These are phyloP conservation scores for human (Homo sapiens) DNA, from an alignment of 2,113 vertebrate species.

Conservation along the genomic window DNA sequence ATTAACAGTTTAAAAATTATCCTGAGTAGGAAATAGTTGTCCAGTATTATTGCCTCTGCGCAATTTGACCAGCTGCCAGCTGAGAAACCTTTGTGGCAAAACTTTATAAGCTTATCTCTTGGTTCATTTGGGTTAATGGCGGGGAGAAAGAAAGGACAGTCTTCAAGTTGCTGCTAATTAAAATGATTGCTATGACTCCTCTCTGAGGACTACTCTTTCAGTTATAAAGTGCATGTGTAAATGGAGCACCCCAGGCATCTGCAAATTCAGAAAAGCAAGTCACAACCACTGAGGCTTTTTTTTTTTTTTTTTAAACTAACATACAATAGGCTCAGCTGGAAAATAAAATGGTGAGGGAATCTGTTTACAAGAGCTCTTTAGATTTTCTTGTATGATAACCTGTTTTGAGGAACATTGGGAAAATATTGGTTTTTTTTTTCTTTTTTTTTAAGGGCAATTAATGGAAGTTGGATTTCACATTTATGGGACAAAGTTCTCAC, in stretches of 20 bases:
- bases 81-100: constrained; percentile 57
- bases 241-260: constrained; percentile 50
- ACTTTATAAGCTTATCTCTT: constrained; percentile 46
- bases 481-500: neutral
- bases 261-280: constrained; percentile 62
- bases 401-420: constrained; percentile 19
- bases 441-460: neutral
- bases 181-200: constrained; percentile 66
- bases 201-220: constrained; percentile 52
- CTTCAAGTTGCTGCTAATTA: constrained; percentile 68
- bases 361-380: neutral
- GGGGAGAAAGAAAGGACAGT: constrained; percentile 17
- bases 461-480: neutral
- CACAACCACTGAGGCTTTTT: constrained; percentile 34
- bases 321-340: neutral
- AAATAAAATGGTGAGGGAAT: neutral
- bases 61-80: constrained; percentile 58
- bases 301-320: neutral
- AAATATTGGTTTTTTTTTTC: neutral
- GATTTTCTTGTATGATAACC: constrained; percentile 7
- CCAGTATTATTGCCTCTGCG: constrained; percentile 34
- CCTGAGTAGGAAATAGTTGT: constrained; percentile 51
- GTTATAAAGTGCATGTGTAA: constrained; percentile 68
- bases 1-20: constrained; percentile 61
- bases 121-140: constrained; percentile 57